Conservation (phyloP, 2,888 invertebrate genomes). For the Merodon equestris region DNA sequence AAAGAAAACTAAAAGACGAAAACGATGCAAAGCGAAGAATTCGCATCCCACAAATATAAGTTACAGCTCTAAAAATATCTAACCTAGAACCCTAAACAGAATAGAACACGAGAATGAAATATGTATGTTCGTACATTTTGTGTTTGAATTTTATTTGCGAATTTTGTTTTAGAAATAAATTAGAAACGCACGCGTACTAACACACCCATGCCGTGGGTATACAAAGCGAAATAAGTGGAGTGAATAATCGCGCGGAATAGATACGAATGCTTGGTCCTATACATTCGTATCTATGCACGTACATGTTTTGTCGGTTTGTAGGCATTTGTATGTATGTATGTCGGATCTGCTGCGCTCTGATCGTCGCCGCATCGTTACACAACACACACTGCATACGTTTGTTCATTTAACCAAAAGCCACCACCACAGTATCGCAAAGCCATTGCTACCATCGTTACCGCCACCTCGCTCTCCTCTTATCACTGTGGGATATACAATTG, state of each 20-base stretch:
- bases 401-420: slow-evolving; percentile 9
- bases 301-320: no score
- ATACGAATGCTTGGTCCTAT: no score
- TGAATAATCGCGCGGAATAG: no score
- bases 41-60: slow-evolving; percentile 26
- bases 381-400: slow-evolving; percentile 18
- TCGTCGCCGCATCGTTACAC: slow-evolving; percentile 2
- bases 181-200: slow-evolving; percentile 68
- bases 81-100: slow-evolving; percentile 64
- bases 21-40: no score
- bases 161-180: slow-evolving; percentile 55
- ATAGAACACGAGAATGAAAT: slow-evolving; percentile 34
- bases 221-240: background rate
- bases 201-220: slow-evolving; percentile 42
- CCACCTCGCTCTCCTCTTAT: slow-evolving; percentile 35
- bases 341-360: background rate
- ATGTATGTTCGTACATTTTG: no score
- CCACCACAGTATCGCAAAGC: no score
- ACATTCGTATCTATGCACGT: no score
- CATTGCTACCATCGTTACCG: background rate
- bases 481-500: slow-evolving; percentile 29
- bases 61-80: slow-evolving; percentile 62
- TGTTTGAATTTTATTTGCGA: background rate
- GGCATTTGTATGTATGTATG: no score
- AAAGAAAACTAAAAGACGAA: no score